These are phyloP conservation scores for Darevskia mixta DNA, from an alignment of 2,797 vertebrate genomes.

Conservation along the genomic window DNA sequence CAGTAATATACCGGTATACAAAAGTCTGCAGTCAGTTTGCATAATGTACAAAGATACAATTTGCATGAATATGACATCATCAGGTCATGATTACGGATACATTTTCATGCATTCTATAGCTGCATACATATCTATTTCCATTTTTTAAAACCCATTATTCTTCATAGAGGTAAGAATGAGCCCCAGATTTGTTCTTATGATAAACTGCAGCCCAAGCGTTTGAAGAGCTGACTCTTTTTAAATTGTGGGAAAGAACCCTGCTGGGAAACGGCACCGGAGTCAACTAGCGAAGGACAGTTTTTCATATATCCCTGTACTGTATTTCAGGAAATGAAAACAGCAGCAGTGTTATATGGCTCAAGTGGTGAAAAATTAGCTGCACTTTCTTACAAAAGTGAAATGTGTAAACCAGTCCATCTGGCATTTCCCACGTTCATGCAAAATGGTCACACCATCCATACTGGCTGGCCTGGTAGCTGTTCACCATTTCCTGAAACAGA, in stretches of 20 bases:
- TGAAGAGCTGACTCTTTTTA: not conserved
- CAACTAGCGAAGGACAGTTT: not conserved
- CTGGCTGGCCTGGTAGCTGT: not conserved
- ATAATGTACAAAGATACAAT: not conserved
- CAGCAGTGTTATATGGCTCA: not conserved
- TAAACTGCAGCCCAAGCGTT: not conserved
- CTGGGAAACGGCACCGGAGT: too few relatives aligned
- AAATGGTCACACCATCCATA: too few relatives aligned
- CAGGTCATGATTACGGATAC: not conserved
- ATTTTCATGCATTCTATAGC: not conserved
- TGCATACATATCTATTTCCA: not conserved
- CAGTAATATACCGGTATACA: not conserved
- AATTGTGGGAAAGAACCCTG: not conserved
- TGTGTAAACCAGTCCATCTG: not conserved
- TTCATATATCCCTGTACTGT: not conserved
- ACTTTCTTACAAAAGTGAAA: not conserved
- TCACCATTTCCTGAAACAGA: not conserved
- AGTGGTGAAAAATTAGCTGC: not conserved
- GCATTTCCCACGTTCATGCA: not conserved
- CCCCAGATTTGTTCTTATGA: not conserved
- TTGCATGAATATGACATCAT: not conserved
- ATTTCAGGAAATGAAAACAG: not conserved
- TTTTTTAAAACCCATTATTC: not conserved
- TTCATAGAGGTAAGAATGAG: not conserved
- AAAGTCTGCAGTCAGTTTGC: not conserved